Percentiles rank a stretch among this genome's conserved stretches.
These are phyloP conservation scores for Nomada flava DNA, from an alignment of 2,888 invertebrate genomes.

Conservation along the genomic window DNA sequence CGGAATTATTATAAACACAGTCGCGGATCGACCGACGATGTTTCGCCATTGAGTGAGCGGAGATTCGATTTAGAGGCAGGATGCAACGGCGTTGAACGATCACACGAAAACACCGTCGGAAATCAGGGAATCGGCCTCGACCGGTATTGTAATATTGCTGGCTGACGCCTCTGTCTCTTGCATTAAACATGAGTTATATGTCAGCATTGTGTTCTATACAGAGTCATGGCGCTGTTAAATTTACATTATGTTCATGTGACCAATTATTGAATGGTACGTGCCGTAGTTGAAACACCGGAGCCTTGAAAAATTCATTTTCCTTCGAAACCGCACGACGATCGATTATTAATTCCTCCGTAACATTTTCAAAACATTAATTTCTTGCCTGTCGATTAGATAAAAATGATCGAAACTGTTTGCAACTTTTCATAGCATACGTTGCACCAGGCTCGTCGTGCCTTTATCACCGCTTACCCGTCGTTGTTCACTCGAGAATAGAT, in stretches of 20 bases:
- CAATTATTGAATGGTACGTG: constrained; percentile 71
- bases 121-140: constrained; percentile 54
- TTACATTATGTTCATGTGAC: constrained; percentile 76
- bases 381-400: not conserved
- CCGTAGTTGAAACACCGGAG: not conserved
- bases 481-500: constrained; percentile 4
- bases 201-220: constrained; percentile 70
- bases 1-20: too few species aligned
- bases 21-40: not conserved
- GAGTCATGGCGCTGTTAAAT: constrained; percentile 67
- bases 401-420: not conserved
- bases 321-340: not conserved
- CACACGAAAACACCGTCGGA: constrained; percentile 54
- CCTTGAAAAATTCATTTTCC: constrained; percentile 10
- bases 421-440: not conserved
- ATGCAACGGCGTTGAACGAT: constrained; percentile 36
- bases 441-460: not conserved
- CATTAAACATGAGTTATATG: constrained; percentile 75
- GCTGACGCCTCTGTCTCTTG: constrained; percentile 62
- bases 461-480: not conserved
- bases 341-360: not conserved
- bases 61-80: constrained; percentile 38
- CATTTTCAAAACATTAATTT: not conserved
- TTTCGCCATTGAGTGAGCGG: not conserved
- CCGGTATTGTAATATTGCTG: constrained; percentile 66